These are phyloP conservation scores for Dicentrarchus labrax DNA, from an alignment of 2,113 vertebrate species.

Conservation along the genomic window DNA sequence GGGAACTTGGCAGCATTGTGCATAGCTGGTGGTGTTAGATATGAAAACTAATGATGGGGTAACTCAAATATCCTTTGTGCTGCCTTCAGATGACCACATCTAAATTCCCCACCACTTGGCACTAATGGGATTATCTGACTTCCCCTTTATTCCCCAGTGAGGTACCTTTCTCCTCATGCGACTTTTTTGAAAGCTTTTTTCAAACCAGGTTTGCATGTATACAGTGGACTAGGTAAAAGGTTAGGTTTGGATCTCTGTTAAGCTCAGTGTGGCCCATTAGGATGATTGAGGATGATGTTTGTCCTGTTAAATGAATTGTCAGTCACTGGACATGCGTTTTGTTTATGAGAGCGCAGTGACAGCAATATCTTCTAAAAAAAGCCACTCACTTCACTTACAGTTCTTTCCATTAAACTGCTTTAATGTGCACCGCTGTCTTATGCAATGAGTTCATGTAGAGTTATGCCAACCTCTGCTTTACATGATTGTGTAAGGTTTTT, in stretches of 20 bases:
- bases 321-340: conserved; percentile 28
- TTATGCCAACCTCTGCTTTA: neutral
- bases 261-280: conserved; percentile 71
- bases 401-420: neutral
- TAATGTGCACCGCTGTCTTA: neutral
- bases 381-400: neutral
- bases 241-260: conserved; percentile 47
- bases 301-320: conserved; percentile 60
- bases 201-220: conserved; percentile 25
- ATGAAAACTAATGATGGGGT: conserved; percentile 34
- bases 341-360: conserved; percentile 29
- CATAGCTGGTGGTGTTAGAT: conserved; percentile 25
- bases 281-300: conserved; percentile 74
- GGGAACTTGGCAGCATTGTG: neutral
- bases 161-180: conserved; percentile 9
- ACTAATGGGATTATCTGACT: conserved; percentile 54
- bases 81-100: conserved; percentile 37
- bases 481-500: neutral
- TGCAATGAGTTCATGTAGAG: conserved; percentile 16
- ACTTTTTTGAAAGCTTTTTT: neutral
- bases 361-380: neutral
- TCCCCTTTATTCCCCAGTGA: conserved; percentile 7
- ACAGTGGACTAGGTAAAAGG: conserved; percentile 60
- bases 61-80: conserved; percentile 8
- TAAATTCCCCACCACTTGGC: conserved; percentile 34